Conservation (phyloP, 2,113 vertebrate genomes). For the Corydoras maculifer region DNA sequence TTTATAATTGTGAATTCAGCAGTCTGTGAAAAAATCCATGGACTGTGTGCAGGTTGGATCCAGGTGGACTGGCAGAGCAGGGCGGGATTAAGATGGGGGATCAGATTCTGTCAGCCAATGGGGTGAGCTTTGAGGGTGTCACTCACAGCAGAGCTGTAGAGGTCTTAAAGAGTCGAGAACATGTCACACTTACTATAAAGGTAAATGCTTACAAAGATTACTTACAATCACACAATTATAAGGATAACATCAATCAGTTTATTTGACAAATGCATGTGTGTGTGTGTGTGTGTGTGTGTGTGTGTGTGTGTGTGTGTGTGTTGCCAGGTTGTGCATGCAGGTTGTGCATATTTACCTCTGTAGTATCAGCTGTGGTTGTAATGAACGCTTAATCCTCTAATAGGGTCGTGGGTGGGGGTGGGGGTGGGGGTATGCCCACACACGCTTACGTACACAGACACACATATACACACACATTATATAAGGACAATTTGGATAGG, state of each 20-base stretch:
- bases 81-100: constrained; percentile 93
- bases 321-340: not conserved
- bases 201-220: constrained; percentile 37
- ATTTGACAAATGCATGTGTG: not conserved
- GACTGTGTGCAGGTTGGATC: constrained; percentile 75
- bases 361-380: constrained; percentile 20
- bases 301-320: constrained; percentile 19
- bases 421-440: too few species aligned
- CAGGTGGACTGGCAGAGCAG: constrained; percentile 84
- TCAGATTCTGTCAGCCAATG: constrained; percentile 94
- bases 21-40: not conserved
- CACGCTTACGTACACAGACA: too few species aligned
- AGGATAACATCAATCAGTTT: constrained; percentile 52
- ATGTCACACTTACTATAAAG: constrained; percentile 69
- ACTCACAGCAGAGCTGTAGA: constrained; percentile 93
- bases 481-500: too few species aligned
- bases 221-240: constrained; percentile 1
- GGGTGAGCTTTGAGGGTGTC: constrained; percentile 89
- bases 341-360: constrained; percentile 30
- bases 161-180: constrained; percentile 87
- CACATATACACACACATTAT: too few species aligned
- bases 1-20: constrained; percentile 1
- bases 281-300: not conserved
- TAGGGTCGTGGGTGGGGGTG: too few species aligned
- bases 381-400: too few species aligned